Evolutionary conservation across 2,113 vertebrate species (phyloP), one percentile per base, ranked within the genome.

Genomic region (Triplophysa tibetana): DNA sequence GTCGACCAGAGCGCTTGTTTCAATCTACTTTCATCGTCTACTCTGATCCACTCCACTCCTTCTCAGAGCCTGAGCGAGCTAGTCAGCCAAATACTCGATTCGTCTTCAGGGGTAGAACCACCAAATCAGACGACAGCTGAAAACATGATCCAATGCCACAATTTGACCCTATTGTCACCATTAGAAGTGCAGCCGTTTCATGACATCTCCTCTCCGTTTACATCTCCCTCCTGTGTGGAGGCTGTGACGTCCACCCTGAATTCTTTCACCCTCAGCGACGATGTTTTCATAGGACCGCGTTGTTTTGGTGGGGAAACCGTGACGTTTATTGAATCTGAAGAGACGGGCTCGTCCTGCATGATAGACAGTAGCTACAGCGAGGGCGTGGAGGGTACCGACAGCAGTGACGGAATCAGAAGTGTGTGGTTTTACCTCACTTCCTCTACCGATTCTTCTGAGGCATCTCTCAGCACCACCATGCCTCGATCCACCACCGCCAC

Each of bases 381-480:
- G 24, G 64, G 48, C 63, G 33, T n/a, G 3, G 61, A 16, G 17
- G 70, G 78, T 21, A 81, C 69, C 54, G 38, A 66, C 23, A 73
- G 45, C 67, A 85, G 84, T 68, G 81, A 78, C 19, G 84, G 82
- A 26, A 86, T 85, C 41, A 83, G 86, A 70, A 68, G 84, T 48
- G 80, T 85, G 61, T 87, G 84, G 80, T 87, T 85, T 78, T 81
- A 85, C 74, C 73, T 86, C 45, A 61, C 78, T 4, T 84, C 86
- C 33, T 83, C 84, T 38, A 50, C 29, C 8, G 86, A 81, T 50
- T 80, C 82, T 2, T 73, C 82, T 0, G 21, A 23, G 17, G 38
- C 33, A 3, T 84, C 84, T 16, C 23, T 54, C 56, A 80, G 81
- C 69, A 74, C 76, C 33, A 81, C 75, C 48, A 74, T 84, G 69